phyloP scores from a whole-genome alignment of 2,797 vertebrate genomes.

The Echiichthys vipera region DNA sequence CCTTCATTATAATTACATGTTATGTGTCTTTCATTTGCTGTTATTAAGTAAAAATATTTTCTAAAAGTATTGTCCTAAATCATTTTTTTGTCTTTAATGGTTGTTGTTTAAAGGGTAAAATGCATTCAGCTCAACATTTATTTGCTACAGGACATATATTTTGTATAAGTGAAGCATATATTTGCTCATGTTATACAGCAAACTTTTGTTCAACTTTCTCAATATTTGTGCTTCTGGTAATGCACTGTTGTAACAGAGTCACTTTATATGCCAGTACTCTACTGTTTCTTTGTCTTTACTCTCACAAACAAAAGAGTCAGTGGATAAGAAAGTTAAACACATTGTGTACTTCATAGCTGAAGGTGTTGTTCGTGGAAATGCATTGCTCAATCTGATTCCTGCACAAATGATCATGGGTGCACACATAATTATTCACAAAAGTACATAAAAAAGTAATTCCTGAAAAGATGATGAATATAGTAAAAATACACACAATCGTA shows the following conservation, averaged over 20 bases:
- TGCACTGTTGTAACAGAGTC: neutral
- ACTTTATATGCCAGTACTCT: neutral
- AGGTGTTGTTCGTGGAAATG: neutral
- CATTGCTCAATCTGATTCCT: neutral
- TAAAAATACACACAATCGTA: neutral
- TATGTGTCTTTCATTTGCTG: neutral
- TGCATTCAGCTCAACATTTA: neutral
- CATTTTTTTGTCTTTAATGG: neutral
- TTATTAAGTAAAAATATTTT: neutral
- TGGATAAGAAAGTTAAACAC: neutral
- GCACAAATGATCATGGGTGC: neutral
- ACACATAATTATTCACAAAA: neutral
- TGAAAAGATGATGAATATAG: neutral
- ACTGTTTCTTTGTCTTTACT: neutral
- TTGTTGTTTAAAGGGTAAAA: neutral
- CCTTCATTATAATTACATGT: neutral
- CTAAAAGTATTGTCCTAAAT: neutral
- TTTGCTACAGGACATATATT: neutral
- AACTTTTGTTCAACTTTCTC: neutral
- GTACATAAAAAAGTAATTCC: neutral
- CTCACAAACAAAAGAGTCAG: neutral
- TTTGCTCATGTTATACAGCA: neutral
- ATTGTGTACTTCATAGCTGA: neutral
- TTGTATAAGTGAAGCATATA: neutral
- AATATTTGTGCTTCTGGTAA: constrained; percentile 4